A percentile compares a stretch with the other conserved stretches of the same genome.
These are phyloP conservation scores for Crotalus viridis DNA, from an alignment of 2,113 vertebrate genomes.

Conservation along the genomic window DNA sequence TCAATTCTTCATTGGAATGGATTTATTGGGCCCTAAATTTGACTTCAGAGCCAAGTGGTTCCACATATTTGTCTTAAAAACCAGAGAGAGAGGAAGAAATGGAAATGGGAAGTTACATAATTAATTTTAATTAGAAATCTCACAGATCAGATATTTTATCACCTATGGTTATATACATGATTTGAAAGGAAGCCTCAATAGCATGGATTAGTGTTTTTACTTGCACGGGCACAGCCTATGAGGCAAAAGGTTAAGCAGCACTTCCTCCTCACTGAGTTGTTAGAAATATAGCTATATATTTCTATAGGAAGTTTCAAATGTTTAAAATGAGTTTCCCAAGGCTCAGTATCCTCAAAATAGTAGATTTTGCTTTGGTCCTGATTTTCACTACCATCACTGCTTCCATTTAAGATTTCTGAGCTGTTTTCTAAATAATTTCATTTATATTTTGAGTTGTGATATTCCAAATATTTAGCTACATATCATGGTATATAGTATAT, in stretches of 20 bases:
- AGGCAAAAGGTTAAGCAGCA: not conserved
- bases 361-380: not conserved
- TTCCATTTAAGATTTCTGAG: not conserved
- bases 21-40: conserved; percentile 69
- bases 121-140: conserved; percentile 76
- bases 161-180: conserved; percentile 49
- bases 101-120: conserved; percentile 75
- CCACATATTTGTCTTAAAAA: conserved; percentile 67
- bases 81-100: conserved; percentile 53
- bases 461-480: not conserved
- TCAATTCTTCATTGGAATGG: conserved; percentile 63
- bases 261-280: too few species aligned
- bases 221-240: too few species aligned
- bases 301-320: not conserved
- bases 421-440: not conserved
- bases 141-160: conserved; percentile 59
- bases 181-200: conserved; percentile 47
- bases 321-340: not conserved
- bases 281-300: not conserved
- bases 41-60: conserved; percentile 70
- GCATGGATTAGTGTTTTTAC: conserved; percentile 11
- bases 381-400: too few species aligned
- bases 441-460: not conserved
- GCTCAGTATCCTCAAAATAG: not conserved
- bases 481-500: not conserved